Conservation (phyloP, 2,797 vertebrate genomes). For the Microchirus variegatus region DNA sequence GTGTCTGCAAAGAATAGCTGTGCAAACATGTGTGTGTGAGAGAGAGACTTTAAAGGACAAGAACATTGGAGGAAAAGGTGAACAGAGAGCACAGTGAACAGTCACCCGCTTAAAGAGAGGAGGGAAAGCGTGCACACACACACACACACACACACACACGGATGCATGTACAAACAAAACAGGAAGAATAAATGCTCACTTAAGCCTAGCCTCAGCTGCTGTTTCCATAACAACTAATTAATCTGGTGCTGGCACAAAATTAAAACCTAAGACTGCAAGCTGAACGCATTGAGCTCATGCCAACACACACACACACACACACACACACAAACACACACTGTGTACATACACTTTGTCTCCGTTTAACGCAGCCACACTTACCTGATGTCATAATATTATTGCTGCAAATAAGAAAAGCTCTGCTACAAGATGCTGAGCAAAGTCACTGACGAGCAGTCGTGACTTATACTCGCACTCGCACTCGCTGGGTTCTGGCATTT, state of each 20-base stretch:
- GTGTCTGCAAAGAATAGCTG: too few relatives aligned
- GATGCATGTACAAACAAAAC: slow-evolving; percentile 2
- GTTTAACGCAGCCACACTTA: too few relatives aligned
- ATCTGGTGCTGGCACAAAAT: slow-evolving; percentile 43
- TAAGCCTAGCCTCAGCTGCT: slow-evolving; percentile 28
- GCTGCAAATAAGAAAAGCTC: too few relatives aligned
- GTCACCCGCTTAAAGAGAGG: not conserved
- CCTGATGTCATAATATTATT: too few relatives aligned
- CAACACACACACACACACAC: slow-evolving; percentile 14
- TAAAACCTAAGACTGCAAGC: slow-evolving; percentile 46
- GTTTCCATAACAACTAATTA: slow-evolving; percentile 62
- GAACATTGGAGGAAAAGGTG: not conserved
- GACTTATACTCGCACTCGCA: too few relatives aligned
- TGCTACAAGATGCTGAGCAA: too few relatives aligned
- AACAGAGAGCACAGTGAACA: not conserved
- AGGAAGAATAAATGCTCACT: slow-evolving; percentile 15
- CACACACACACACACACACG: not conserved
- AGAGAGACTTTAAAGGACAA: not conserved
- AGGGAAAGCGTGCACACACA: not conserved
- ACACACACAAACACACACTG: too few relatives aligned
- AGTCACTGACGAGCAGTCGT: too few relatives aligned
- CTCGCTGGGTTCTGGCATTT: too few relatives aligned
- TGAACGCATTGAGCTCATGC: slow-evolving; percentile 33
- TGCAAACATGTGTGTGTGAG: not conserved
- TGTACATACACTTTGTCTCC: too few relatives aligned